Percentiles rank a stretch among this genome's conserved stretches.
These are phyloP conservation scores for Pantherophis vulpinus DNA, from an alignment of 2,797 vertebrate genomes.

Conservation along the genomic window DNA sequence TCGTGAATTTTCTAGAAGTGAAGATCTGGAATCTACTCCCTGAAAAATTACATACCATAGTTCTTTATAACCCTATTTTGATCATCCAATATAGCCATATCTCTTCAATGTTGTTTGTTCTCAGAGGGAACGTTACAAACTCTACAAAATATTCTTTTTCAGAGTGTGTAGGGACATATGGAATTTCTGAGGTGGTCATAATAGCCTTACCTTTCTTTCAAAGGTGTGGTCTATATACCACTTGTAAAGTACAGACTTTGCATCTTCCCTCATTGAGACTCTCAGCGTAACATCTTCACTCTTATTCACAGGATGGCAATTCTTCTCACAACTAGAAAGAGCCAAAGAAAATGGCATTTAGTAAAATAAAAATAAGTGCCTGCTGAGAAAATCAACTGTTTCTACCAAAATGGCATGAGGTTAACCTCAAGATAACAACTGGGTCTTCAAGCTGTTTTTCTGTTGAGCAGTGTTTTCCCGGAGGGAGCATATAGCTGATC, in stretches of 20 bases:
- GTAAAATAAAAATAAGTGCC: not conserved
- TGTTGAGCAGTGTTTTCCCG: not conserved
- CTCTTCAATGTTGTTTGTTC: not conserved
- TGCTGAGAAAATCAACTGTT: no score
- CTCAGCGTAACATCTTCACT: slow-evolving; percentile 54
- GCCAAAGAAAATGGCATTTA: not conserved
- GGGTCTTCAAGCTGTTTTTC: not conserved
- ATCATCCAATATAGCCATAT: not conserved
- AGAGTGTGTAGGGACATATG: not conserved
- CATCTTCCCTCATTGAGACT: slow-evolving; percentile 46
- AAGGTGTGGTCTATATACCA: slow-evolving; percentile 70
- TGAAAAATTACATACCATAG: not conserved
- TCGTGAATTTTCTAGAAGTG: not conserved
- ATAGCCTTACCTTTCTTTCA: slow-evolving; percentile 64
- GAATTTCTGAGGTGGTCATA: not conserved
- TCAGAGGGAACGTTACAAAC: not conserved
- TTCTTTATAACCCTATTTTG: not conserved
- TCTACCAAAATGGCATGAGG: not conserved
- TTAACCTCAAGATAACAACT: not conserved
- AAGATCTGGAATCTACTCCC: not conserved
- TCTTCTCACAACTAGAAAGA: slow-evolving; percentile 69
- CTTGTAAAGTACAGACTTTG: slow-evolving; percentile 43
- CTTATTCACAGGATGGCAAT: slow-evolving; percentile 64
- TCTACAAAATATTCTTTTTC: not conserved
- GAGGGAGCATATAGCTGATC: not conserved